Base-by-base conservation (phyloP, 1,140 invertebrate species). In the Wasmannia auropunctata region DNA sequence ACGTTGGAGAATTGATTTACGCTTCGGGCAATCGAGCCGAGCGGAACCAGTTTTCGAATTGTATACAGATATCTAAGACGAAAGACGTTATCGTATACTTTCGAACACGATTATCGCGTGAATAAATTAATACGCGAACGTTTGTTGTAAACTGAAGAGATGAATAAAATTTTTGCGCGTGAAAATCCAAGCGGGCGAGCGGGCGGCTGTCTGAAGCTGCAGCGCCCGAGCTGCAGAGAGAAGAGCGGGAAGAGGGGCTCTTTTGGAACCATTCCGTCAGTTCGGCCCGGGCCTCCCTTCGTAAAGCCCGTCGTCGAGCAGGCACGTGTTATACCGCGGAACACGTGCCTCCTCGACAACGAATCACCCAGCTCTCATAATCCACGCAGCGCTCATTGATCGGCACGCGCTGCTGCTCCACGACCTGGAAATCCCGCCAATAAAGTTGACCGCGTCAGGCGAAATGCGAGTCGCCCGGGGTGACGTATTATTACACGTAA, bases 341-440 rank as follows among this genome's bases (percentile, higher is more conserved):
- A 83, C 79, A 83, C 79, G 79, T 83, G 79, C 79, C 79, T 83
- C 67, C n/a, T 72, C 79, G 67, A 83, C 79, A 83, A 83, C 79
- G 67, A 83, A 83, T 83, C 79, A 83, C 79, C 67, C 79, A 80
- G 65, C 79, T 83, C 67, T 72, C 51, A 74, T 83, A 83, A 83
- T 83, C 79, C 79, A 72, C 54, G 51, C 67, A 83, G 67, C 40
- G 51, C 28, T 58, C 79, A 83, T 83, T 83, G 79, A 83, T 83
- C 79, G 79, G 79, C 79, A 83, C 79, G 79, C 79, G 79, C 37
- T 83, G 67, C 79, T 83, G 79, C 79, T 83, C 40, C 25, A 80
- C 63, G 51, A 83, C 40, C 51, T 83, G 67, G 40, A 83, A 83
- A 83, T 83, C 79, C 54, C 67, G 79, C 67, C 79, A 74, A 83